Percentiles rank a stretch among this genome's conserved stretches.
Conservation (phyloP, 1,140 invertebrate species). For the Drosophila funebris region DNA sequence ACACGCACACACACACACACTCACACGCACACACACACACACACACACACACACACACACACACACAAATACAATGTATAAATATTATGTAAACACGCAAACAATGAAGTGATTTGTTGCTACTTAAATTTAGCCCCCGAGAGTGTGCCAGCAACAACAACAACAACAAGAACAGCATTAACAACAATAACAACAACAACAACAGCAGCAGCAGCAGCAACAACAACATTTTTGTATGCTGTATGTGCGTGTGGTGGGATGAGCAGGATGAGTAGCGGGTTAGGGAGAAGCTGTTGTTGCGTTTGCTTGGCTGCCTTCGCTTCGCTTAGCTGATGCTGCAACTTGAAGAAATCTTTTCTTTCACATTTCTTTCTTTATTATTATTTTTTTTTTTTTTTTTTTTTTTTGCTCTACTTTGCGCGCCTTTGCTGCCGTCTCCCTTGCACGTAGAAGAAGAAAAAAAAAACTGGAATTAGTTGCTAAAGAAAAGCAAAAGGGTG, state of each 20-base stretch:
- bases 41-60: neutral
- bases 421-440: neutral
- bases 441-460: neutral
- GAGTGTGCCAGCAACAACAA: constrained; percentile 23
- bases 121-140: constrained; percentile 78
- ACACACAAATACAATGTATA: constrained; percentile 67
- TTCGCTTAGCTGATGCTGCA: constrained; percentile 48
- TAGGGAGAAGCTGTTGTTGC: neutral
- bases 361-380: constrained; percentile 8
- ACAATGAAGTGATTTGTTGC: constrained; percentile 81
- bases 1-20: neutral
- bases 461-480: constrained; percentile 66
- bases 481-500: constrained; percentile 53
- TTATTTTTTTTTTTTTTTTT: neutral
- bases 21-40: constrained; percentile 44
- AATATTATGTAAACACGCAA: constrained; percentile 82
- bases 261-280: neutral
- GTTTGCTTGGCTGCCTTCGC: constrained; percentile 25
- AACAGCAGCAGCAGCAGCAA: constrained; percentile 29
- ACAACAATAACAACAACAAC: constrained; percentile 7
- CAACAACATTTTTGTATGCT: constrained; percentile 6
- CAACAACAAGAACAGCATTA: constrained; percentile 29
- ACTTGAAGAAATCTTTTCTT: constrained; percentile 43
- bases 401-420: constrained; percentile 21
- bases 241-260: neutral